Percentiles rank a stretch among this genome's conserved stretches.
Evolutionary conservation across 1,140 invertebrate genomes (phyloP).

Genomic region (Rhyacophila brunnea): DNA sequence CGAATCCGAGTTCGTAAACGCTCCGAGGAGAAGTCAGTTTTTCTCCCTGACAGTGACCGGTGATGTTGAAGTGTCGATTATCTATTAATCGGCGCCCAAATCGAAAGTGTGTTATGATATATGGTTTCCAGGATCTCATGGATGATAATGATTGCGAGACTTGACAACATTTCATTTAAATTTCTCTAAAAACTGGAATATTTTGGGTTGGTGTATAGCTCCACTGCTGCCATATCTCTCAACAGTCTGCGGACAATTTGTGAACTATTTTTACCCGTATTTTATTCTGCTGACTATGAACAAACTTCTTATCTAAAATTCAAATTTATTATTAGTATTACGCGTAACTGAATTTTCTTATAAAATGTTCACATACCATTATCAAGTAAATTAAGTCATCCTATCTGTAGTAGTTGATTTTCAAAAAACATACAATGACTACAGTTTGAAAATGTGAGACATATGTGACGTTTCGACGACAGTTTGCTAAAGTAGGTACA

Average conservation of each 20-base stretch:
- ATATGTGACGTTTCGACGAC: constrained; percentile 1
- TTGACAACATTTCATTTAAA: constrained; percentile 9
- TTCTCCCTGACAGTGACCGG: constrained; percentile 24
- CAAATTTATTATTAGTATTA: too few species aligned
- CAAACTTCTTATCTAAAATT: too few species aligned
- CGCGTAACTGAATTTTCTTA: too few species aligned
- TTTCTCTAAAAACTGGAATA: constrained; percentile 9
- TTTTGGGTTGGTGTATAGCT: constrained; percentile 20
- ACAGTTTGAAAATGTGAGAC: neutral
- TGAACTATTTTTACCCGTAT: too few species aligned
- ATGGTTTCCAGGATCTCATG: constrained; percentile 1
- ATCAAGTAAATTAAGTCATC: too few species aligned
- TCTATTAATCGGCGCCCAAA: constrained; percentile 8
- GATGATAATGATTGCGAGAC: neutral
- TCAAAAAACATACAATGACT: too few species aligned
- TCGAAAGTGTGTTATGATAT: neutral
- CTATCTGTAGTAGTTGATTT: too few species aligned
- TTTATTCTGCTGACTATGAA: too few species aligned
- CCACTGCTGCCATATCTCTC: constrained; percentile 18
- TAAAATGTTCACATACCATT: too few species aligned
- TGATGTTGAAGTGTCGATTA: constrained; percentile 11
- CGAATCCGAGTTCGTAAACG: constrained; percentile 14
- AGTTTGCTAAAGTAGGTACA: neutral
- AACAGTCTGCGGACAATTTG: too few species aligned
- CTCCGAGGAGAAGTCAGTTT: constrained; percentile 40